Evolutionary conservation across 2,797 vertebrate species (phyloP).

Genomic region (Apogon talboti): DNA sequence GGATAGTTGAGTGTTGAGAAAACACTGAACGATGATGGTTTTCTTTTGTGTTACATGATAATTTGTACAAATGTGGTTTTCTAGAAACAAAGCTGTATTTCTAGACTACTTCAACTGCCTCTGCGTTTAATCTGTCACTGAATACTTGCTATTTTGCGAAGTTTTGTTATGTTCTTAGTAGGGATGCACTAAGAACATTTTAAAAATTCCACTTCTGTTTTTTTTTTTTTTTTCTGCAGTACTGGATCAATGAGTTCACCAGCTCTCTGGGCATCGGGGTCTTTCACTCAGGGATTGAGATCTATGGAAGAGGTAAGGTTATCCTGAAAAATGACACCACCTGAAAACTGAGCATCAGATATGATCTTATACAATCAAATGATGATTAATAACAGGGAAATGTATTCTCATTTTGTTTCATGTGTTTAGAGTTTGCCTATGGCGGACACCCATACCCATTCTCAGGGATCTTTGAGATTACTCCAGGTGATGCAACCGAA

Average conservation of each 20-base stretch:
- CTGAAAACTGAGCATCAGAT: too few relatives aligned
- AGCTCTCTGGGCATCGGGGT: constrained; percentile 97
- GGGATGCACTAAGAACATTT: too few relatives aligned
- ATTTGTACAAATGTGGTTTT: neutral
- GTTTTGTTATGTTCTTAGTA: too few relatives aligned
- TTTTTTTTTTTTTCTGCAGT: constrained; percentile 77
- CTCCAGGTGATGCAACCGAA: constrained; percentile 95
- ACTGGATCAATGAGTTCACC: constrained; percentile 99
- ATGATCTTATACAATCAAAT: too few relatives aligned
- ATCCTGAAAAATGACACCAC: constrained; percentile 24
- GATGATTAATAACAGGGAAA: neutral
- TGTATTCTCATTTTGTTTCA: constrained; percentile 7
- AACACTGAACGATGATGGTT: neutral
- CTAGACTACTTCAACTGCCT: too few relatives aligned
- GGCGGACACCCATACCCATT: constrained; percentile 98
- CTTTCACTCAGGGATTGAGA: constrained; percentile 98
- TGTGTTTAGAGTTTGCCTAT: constrained; percentile 94
- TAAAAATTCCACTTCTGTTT: neutral
- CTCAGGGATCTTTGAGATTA: constrained; percentile 99
- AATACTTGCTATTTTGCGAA: too few relatives aligned
- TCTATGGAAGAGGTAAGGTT: constrained; percentile 95
- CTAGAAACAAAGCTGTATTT: too few relatives aligned
- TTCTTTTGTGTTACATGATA: neutral
- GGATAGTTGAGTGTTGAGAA: neutral
- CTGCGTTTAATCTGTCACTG: too few relatives aligned